These are phyloP conservation scores for Xenops minutus DNA, from an alignment of 2,797 vertebrate genomes.

Conservation along the genomic window DNA sequence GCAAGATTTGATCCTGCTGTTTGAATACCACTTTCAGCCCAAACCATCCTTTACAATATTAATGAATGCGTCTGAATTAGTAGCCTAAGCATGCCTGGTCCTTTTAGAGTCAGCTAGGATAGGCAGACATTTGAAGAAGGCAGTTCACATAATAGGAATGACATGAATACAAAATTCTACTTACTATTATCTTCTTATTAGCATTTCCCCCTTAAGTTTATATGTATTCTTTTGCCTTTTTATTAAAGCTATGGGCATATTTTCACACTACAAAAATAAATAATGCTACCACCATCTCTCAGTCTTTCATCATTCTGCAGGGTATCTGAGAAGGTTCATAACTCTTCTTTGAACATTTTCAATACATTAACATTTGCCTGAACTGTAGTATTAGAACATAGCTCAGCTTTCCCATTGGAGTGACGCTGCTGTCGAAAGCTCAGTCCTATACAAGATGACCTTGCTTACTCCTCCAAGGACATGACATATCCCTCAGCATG, in stretches of 20 bases:
- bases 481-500: fast-evolving
- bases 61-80: neutral
- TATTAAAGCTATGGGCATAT: neutral
- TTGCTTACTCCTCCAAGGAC: neutral
- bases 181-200: neutral
- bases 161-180: neutral
- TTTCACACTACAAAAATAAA: neutral
- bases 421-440: neutral
- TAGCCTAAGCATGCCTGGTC: neutral
- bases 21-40: neutral
- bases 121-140: neutral
- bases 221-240: neutral
- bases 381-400: neutral
- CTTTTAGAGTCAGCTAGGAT: neutral
- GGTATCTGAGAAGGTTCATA: neutral
- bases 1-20: neutral
- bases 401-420: neutral
- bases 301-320: neutral
- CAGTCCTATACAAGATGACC: neutral
- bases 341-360: neutral
- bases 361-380: neutral
- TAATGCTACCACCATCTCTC: neutral
- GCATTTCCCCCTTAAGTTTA: neutral
- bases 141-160: neutral
- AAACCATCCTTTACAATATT: neutral